Conservation (phyloP, 2,797 vertebrate species). For the Zenarchopterus dispar region DNA sequence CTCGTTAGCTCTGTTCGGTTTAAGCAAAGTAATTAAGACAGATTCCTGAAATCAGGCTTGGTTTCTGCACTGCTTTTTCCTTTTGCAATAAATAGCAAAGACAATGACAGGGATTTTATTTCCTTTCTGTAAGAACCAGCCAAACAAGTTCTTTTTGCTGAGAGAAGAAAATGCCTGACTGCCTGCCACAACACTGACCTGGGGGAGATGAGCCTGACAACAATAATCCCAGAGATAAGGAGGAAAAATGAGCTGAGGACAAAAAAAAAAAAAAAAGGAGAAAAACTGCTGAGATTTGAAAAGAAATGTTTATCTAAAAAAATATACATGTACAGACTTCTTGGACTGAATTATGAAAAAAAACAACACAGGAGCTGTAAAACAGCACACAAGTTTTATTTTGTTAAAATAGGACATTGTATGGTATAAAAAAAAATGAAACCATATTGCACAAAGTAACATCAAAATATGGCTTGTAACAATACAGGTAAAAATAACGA, state of each 20-base stretch:
- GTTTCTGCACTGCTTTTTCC: slow-evolving; percentile 41
- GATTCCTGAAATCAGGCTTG: slow-evolving; percentile 20
- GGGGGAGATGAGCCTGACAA: slow-evolving; percentile 59
- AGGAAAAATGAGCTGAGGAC: slow-evolving; percentile 36
- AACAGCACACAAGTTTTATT: slow-evolving; percentile 59
- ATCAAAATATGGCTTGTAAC: slow-evolving; percentile 52
- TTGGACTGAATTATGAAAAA: neutral
- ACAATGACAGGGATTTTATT: slow-evolving; percentile 79
- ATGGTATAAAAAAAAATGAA: slow-evolving; percentile 23
- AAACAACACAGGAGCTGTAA: slow-evolving; percentile 11
- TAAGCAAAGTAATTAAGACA: neutral
- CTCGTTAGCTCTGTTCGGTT: neutral
- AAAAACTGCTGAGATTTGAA: neutral
- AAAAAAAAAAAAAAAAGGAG: neutral
- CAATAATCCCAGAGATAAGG: slow-evolving; percentile 47
- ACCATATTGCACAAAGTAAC: slow-evolving; percentile 54
- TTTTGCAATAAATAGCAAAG: slow-evolving; percentile 60
- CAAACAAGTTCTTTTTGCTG: slow-evolving; percentile 79
- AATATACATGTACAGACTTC: neutral
- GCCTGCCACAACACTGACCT: slow-evolving; percentile 66
- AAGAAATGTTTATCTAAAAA: neutral
- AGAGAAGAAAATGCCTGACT: slow-evolving; percentile 65
- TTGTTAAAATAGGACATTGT: slow-evolving; percentile 66
- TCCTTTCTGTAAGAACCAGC: slow-evolving; percentile 82
- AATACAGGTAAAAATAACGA: slow-evolving; percentile 70